Conservation (phyloP, 2,113 vertebrate species). For the Clarias batrachus region DNA sequence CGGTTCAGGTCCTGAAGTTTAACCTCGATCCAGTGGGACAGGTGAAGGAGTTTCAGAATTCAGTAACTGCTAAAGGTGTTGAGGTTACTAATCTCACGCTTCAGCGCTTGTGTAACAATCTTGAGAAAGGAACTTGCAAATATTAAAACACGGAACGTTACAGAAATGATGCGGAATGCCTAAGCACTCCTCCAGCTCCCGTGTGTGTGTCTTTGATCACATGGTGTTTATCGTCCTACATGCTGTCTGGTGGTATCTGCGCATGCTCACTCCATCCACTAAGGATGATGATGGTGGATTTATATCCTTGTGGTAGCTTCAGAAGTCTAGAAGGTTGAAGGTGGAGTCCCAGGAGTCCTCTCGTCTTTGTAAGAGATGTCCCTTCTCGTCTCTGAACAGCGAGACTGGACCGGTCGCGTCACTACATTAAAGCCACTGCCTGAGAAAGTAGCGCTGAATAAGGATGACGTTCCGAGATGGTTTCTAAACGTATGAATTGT, state of each 20-base stretch:
- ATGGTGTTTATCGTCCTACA: background rate
- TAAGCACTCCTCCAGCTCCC: background rate
- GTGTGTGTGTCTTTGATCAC: background rate
- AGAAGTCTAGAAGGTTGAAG: background rate
- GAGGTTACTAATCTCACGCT: background rate
- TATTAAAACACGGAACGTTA: background rate
- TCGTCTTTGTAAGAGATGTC: too few relatives aligned
- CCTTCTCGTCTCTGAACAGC: too few relatives aligned
- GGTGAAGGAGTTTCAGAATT: background rate
- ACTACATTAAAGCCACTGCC: background rate
- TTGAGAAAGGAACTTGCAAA: background rate
- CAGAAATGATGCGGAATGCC: background rate
- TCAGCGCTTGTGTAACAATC: background rate
- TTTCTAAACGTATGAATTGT: background rate
- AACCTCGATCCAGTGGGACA: background rate
- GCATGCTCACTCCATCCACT: background rate
- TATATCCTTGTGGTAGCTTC: background rate
- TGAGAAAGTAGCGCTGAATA: background rate
- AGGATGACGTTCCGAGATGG: background rate
- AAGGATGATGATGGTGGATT: background rate
- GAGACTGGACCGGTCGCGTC: background rate
- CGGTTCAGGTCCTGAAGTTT: background rate
- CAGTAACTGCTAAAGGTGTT: background rate
- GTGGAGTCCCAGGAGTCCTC: background rate
- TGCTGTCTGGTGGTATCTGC: background rate